Percentiles rank a stretch among this genome's conserved stretches.
Conservation (phyloP, 2,113 vertebrate genomes). For the Pimephales promelas region DNA sequence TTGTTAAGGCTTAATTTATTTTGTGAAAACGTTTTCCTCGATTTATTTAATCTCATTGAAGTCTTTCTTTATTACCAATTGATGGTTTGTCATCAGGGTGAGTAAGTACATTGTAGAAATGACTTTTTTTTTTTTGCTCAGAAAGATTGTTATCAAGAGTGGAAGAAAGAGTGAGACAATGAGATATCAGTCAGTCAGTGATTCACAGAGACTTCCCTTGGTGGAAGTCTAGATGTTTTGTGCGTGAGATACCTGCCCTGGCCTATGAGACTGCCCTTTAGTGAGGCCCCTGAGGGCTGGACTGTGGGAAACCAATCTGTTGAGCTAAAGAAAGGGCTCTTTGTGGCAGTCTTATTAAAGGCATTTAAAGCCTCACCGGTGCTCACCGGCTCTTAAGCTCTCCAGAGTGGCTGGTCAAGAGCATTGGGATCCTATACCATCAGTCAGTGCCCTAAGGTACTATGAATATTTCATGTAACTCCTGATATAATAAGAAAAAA, state of each 20-base stretch:
- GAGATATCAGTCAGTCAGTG: constrained; percentile 11
- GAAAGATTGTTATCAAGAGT: background rate
- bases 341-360: constrained; percentile 75
- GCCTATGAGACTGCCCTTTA: constrained; percentile 53
- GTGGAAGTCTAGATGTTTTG: constrained; percentile 34
- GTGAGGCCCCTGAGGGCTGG: constrained; percentile 63
- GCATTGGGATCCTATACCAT: constrained; percentile 31
- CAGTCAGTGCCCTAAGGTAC: background rate
- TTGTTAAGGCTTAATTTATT: background rate
- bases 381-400: constrained; percentile 62
- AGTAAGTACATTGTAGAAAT: background rate
- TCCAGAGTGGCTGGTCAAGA: constrained; percentile 52
- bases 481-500: background rate
- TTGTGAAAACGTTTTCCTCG: background rate
- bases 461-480: background rate
- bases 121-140: background rate
- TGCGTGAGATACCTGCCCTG: constrained; percentile 39
- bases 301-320: constrained; percentile 72
- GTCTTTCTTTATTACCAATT: background rate
- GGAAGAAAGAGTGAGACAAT: constrained; percentile 7
- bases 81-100: background rate
- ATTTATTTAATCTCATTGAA: background rate
- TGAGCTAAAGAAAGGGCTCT: constrained; percentile 73
- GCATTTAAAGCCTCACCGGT: constrained; percentile 69
- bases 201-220: constrained; percentile 29